Conservation (phyloP, 2,797 vertebrate genomes). For the Acanthis flammea region DNA sequence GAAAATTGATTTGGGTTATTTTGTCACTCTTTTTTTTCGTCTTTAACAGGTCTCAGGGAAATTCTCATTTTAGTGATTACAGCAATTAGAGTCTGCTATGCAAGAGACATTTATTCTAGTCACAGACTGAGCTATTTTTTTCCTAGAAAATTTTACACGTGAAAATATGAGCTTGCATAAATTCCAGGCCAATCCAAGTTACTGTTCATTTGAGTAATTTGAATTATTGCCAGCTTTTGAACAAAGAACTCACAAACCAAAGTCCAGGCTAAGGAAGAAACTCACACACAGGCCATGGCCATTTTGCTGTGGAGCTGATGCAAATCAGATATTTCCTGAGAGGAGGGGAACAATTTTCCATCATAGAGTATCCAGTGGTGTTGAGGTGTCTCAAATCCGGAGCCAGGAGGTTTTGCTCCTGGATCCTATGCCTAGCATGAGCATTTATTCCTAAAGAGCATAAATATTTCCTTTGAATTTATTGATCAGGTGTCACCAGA, state of each 20-base stretch:
- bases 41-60: not conserved
- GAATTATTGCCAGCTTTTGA: not conserved
- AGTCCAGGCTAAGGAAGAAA: not conserved
- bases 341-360: not conserved
- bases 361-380: rapidly evolving
- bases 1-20: not conserved
- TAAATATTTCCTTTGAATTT: not conserved
- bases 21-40: not conserved
- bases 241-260: not conserved
- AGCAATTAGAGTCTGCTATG: not conserved
- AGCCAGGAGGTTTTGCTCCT: not conserved
- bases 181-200: not conserved
- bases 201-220: not conserved
- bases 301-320: not conserved
- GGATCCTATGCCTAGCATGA: not conserved
- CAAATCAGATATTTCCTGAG: not conserved
- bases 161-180: not conserved
- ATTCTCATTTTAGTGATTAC: not conserved
- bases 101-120: not conserved
- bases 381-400: rapidly evolving
- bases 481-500: not conserved
- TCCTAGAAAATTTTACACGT: not conserved
- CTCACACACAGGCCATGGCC: rapidly evolving
- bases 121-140: not conserved
- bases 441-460: not conserved